Evolutionary conservation across 2,888 invertebrate genomes (phyloP).

Genomic region (Aphelenchoides bicaudatus): DNA sequence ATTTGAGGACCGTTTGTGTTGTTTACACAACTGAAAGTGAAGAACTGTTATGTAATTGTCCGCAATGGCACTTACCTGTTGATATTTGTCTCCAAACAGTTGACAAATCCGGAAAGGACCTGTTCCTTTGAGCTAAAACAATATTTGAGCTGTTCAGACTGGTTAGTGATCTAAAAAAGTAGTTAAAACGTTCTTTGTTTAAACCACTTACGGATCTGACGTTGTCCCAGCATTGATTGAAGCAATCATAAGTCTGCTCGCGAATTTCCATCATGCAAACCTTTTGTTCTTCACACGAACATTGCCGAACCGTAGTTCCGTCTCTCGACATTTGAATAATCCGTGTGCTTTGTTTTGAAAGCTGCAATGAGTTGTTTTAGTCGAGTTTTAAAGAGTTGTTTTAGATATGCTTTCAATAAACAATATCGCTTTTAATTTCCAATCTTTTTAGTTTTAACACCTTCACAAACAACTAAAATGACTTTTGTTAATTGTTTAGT

Average conservation of each 20-base stretch:
- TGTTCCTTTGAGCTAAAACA: conserved; percentile 13
- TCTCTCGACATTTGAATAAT: background rate
- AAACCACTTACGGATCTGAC: conserved; percentile 6
- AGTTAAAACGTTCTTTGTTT: conserved; percentile 5
- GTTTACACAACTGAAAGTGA: conserved; percentile 12
- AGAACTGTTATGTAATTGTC: background rate
- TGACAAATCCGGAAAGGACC: conserved; percentile 4
- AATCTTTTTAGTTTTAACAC: too few relatives aligned
- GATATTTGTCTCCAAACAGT: conserved; percentile 5
- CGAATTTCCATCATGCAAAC: conserved; percentile 2
- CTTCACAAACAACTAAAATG: too few relatives aligned
- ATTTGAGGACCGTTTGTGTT: conserved; percentile 13
- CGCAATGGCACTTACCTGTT: conserved; percentile 13
- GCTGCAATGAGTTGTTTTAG: conserved; percentile 1
- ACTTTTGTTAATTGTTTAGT: too few relatives aligned
- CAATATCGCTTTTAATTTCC: background rate
- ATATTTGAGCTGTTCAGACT: conserved; percentile 3
- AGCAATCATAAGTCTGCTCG: conserved; percentile 5
- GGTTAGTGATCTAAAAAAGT: conserved; percentile 8
- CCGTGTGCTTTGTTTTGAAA: conserved; percentile 4
- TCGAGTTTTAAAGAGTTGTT: background rate
- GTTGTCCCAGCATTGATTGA: conserved; percentile 12
- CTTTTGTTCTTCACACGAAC: conserved; percentile 10
- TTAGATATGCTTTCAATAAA: background rate
- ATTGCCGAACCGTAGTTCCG: conserved; percentile 8